Conservation (phyloP, 2,113 vertebrate species). For the Pogonocichla stellata region DNA sequence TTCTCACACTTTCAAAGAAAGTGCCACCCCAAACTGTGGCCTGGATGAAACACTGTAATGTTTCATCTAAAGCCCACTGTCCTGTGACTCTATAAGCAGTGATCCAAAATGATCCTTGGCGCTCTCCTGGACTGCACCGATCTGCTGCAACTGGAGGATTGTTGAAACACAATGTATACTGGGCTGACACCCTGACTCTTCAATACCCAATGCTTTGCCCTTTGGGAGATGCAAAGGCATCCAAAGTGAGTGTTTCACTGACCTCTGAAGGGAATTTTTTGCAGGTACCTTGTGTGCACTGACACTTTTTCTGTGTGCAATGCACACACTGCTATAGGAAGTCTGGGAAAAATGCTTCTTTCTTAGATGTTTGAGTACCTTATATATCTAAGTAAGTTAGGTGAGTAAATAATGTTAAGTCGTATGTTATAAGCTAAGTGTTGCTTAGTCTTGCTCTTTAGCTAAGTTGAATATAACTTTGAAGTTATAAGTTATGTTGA, state of each 20-base stretch:
- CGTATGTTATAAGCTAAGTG: not conserved
- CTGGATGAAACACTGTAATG: no score
- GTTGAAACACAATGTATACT: rapidly evolving
- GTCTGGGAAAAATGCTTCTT: not conserved
- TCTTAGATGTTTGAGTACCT: not conserved
- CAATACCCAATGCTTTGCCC: rapidly evolving
- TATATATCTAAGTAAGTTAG: not conserved
- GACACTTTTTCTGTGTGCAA: not conserved
- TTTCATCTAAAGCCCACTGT: no score
- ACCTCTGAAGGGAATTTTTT: not conserved
- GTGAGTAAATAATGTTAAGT: not conserved
- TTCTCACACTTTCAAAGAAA: not conserved
- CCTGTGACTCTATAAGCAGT: rapidly evolving
- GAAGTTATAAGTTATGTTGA: not conserved
- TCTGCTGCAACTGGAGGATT: not conserved
- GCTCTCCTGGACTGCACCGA: rapidly evolving
- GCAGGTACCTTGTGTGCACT: not conserved
- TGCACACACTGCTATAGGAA: rapidly evolving
- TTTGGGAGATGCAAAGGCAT: not conserved
- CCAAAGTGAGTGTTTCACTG: not conserved
- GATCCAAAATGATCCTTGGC: not conserved
- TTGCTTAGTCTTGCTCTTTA: not conserved
- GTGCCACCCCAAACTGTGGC: not conserved
- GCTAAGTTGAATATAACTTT: not conserved
- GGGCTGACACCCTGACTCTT: not conserved